phyloP scores from a whole-genome alignment of 2,888 invertebrate species.

The Fissipunctia ypsillon region DNA sequence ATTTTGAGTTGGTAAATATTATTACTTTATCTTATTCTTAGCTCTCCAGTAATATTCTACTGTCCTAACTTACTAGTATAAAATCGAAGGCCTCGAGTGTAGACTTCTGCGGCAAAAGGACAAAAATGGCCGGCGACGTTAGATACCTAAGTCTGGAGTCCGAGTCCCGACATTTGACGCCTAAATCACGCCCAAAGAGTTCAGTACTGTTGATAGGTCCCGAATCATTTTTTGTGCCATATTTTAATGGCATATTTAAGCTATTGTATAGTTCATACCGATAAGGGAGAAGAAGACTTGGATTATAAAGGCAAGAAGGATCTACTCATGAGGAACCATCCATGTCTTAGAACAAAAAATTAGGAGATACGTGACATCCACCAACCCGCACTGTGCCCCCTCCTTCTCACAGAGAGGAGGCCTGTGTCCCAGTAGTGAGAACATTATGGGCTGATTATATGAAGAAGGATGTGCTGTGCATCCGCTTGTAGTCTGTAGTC shows the following conservation, averaged over 20 bases:
- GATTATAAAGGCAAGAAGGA: no score
- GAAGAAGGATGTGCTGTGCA: constrained; percentile 5
- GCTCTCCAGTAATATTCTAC: constrained; percentile 1
- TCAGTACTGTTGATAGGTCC: no score
- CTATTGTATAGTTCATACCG: no score
- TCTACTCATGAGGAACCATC: no score
- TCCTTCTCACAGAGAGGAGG: background rate
- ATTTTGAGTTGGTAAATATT: constrained; percentile 6
- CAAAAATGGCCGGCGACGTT: background rate
- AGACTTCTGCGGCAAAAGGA: background rate
- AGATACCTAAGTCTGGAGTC: background rate
- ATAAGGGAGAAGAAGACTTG: no score
- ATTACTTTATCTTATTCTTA: background rate
- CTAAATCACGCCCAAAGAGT: no score
- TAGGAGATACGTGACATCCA: no score
- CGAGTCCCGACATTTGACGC: no score
- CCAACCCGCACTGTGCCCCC: no score
- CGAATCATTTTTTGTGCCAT: no score
- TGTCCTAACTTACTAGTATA: background rate
- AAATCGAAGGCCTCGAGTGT: background rate
- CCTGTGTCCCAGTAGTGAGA: background rate
- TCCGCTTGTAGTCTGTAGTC: constrained; percentile 1
- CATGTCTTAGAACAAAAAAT: no score
- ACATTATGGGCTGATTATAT: background rate
- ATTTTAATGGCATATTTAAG: no score